These are phyloP conservation scores for Jacana jacana DNA, from an alignment of 2,113 vertebrate genomes.

Conservation along the genomic window DNA sequence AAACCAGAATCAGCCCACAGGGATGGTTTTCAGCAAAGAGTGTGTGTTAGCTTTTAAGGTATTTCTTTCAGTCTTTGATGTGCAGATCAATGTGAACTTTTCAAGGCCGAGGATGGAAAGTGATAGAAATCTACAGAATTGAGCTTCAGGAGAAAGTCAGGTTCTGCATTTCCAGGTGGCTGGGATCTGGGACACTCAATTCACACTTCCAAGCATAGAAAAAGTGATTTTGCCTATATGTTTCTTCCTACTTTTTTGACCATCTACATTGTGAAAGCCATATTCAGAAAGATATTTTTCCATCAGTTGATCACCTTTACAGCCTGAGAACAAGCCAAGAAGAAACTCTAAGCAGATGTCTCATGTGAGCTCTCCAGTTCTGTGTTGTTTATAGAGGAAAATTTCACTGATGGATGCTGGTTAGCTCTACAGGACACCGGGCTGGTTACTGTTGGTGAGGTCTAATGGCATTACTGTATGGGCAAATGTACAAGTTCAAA, in stretches of 20 bases:
- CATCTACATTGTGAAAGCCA: not conserved
- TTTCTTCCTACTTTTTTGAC: not conserved
- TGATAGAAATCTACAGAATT: not conserved
- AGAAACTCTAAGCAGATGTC: not conserved
- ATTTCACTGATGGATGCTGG: not conserved
- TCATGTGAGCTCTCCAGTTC: not conserved
- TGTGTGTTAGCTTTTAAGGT: not conserved
- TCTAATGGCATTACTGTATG: too few species aligned
- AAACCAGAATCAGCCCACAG: not conserved
- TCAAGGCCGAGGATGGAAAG: not conserved
- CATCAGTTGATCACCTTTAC: not conserved
- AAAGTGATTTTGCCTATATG: not conserved
- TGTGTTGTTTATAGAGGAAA: not conserved
- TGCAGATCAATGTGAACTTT: not conserved
- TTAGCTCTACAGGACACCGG: not conserved
- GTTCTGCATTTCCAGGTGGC: not conserved
- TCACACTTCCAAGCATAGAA: too few species aligned
- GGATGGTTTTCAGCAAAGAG: not conserved
- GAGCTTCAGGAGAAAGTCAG: not conserved
- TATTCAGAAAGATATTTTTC: not conserved
- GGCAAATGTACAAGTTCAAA: not conserved
- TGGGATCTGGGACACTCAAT: not conserved
- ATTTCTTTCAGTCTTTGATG: not conserved
- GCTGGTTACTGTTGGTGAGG: not conserved
- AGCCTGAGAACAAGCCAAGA: not conserved